Percentiles rank a stretch among this genome's conserved stretches.
These are phyloP conservation scores for Pholis gunnellus DNA, from an alignment of 2,113 vertebrate genomes.

Conservation along the genomic window DNA sequence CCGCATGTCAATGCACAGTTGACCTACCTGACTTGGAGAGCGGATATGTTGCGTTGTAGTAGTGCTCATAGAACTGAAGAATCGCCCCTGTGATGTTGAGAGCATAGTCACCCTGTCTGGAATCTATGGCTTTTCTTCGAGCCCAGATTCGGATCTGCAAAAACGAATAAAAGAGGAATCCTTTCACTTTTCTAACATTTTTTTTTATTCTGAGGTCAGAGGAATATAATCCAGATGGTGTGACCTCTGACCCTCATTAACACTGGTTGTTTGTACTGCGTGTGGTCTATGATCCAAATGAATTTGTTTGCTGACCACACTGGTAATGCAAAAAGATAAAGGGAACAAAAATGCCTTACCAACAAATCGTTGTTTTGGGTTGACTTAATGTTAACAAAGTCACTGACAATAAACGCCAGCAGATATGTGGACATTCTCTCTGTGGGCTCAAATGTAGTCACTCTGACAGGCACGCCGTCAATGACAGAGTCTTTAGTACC, in stretches of 20 bases:
- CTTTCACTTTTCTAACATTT: not conserved
- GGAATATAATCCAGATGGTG: not conserved
- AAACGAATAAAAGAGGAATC: fast-evolving
- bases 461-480: fast-evolving
- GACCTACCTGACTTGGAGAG: conserved; percentile 90
- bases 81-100: conserved; percentile 85
- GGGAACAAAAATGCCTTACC: conserved; percentile 78
- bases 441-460: conserved; percentile 84
- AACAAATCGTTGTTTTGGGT: fast-evolving
- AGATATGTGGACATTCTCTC: conserved; percentile 94
- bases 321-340: not conserved
- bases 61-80: conserved; percentile 84
- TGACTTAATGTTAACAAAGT: conserved; percentile 46
- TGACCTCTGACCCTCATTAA: not conserved
- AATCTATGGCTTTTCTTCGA: conserved; percentile 80
- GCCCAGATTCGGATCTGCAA: conserved; percentile 93
- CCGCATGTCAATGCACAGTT: not conserved
- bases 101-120: conserved; percentile 84
- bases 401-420: conserved; percentile 91
- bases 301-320: not conserved
- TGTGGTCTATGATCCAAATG: not conserved
- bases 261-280: not conserved
- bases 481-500: conserved; percentile 12
- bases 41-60: conserved; percentile 87
- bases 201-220: not conserved